phyloP scores from a whole-genome alignment of 2,797 vertebrate genomes.

The Argyrosomus regius region DNA sequence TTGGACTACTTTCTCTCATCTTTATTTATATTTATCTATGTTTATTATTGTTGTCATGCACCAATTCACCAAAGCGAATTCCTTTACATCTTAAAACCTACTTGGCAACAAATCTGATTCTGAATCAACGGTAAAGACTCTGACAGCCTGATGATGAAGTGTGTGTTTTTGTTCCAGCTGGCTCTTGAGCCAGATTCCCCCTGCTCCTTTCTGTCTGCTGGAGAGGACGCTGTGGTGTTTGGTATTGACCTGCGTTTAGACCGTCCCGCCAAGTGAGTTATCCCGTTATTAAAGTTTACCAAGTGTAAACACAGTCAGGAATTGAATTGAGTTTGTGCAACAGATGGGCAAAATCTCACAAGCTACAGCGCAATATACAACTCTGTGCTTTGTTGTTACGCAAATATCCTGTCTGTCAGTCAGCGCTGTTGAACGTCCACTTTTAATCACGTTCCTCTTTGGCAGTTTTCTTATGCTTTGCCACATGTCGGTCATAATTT shows the following conservation, averaged over 20 bases:
- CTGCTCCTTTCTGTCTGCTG: conserved; percentile 95
- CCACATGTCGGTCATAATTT: accelerated
- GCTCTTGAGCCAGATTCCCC: conserved; percentile 97
- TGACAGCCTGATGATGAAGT: not conserved
- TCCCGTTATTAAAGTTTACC: not conserved
- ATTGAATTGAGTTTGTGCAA: not conserved
- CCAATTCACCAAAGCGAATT: too few species aligned
- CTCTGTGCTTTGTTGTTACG: not conserved
- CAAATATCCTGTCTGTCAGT: conserved; percentile 5
- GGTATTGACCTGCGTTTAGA: conserved; percentile 95
- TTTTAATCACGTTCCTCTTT: not conserved
- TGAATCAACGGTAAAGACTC: not conserved
- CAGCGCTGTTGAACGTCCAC: not conserved
- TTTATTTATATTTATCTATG: too few species aligned
- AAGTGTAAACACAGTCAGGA: conserved; percentile 6
- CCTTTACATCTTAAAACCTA: too few species aligned
- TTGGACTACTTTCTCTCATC: too few species aligned
- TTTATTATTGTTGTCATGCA: too few species aligned
- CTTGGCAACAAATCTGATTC: too few species aligned
- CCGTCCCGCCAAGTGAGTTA: conserved; percentile 94
- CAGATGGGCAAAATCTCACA: not conserved
- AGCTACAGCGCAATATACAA: not conserved
- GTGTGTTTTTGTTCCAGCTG: conserved; percentile 81
- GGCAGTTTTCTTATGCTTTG: not conserved
- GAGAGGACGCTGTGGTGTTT: conserved; percentile 96